Evolutionary conservation across 2,888 invertebrate genomes (phyloP).

Genomic region (Deilephila porcellus): DNA sequence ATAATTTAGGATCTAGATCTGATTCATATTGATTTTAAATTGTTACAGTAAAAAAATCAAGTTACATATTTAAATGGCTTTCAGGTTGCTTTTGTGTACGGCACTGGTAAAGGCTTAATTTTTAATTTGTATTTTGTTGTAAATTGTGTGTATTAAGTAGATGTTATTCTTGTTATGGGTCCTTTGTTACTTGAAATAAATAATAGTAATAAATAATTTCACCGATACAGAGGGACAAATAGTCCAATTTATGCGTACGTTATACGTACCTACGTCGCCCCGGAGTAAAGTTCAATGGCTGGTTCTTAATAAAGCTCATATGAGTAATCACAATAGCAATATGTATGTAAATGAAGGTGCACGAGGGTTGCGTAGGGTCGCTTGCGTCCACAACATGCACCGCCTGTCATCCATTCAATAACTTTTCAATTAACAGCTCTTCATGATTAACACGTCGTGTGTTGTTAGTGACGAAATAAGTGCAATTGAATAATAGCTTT

Average conservation of each 20-base stretch:
- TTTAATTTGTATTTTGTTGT: too few relatives aligned
- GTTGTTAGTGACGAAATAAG: not conserved
- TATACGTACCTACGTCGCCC: not conserved
- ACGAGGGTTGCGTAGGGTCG: not conserved
- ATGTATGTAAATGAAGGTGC: slow-evolving; percentile 15
- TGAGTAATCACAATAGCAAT: slow-evolving; percentile 24
- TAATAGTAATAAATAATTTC: too few relatives aligned
- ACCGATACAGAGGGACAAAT: too few relatives aligned
- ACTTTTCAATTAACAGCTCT: not conserved
- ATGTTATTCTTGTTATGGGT: too few relatives aligned
- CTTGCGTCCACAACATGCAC: not conserved
- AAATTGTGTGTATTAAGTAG: too few relatives aligned
- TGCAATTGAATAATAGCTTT: not conserved
- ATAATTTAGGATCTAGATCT: too few relatives aligned
- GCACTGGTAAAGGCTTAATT: too few relatives aligned
- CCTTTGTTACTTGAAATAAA: too few relatives aligned
- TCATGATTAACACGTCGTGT: not conserved
- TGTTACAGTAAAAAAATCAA: too few relatives aligned
- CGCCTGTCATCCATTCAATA: not conserved
- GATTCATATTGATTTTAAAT: too few relatives aligned
- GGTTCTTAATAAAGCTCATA: slow-evolving; percentile 5
- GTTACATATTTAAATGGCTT: too few relatives aligned
- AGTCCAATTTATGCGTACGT: not conserved
- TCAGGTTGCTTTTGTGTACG: too few relatives aligned
- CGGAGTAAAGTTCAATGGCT: not conserved